Conservation (phyloP, 2,797 vertebrate genomes). For the Melanotaenia pygmaea region DNA sequence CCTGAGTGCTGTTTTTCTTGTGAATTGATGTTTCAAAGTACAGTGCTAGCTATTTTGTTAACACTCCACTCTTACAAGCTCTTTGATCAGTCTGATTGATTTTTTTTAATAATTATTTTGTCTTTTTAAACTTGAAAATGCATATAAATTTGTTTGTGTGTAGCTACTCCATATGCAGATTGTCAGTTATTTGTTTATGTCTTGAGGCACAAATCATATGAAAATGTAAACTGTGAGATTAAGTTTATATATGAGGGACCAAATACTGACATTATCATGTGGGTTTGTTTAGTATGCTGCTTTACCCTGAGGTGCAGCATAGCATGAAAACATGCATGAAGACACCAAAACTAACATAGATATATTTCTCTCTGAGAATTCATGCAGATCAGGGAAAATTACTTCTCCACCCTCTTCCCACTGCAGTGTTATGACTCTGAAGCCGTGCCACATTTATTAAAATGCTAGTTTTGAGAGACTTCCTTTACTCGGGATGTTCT, state of each 20-base stretch:
- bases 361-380: constrained; percentile 63
- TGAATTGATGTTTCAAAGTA: constrained; percentile 64
- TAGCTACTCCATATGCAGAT: neutral
- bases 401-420: constrained; percentile 16
- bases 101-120: constrained; percentile 8
- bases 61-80: constrained; percentile 26
- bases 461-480: constrained; percentile 23
- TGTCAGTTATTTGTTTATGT: neutral
- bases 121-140: neutral
- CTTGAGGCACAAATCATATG: neutral
- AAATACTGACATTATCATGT: constrained; percentile 30
- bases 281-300: constrained; percentile 32
- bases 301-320: constrained; percentile 48
- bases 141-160: neutral
- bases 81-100: constrained; percentile 46
- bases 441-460: constrained; percentile 17
- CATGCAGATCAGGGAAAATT: constrained; percentile 55
- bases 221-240: neutral
- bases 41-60: constrained; percentile 44
- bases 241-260: neutral
- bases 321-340: constrained; percentile 39
- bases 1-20: constrained; percentile 58
- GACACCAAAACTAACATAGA: constrained; percentile 73
- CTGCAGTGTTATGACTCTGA: constrained; percentile 36
- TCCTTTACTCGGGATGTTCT: constrained; percentile 28